phyloP scores from a whole-genome alignment of 1,140 invertebrate genomes.

The Plectrocnemia conspersa region DNA sequence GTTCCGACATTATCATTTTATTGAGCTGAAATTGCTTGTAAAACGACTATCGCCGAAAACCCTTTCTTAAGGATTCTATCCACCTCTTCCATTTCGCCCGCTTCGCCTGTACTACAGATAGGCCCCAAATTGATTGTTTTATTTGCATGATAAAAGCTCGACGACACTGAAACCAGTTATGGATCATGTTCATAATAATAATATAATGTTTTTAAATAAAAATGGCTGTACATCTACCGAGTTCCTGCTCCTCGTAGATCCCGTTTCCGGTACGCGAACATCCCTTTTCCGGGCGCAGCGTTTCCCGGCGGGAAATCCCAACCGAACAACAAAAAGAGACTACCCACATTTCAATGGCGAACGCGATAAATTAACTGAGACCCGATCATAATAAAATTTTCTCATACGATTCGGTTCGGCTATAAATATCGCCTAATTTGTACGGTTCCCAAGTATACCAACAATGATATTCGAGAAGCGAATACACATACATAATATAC shows the following conservation, averaged over 20 bases:
- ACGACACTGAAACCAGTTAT: not conserved
- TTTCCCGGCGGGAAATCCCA: conserved; percentile 16
- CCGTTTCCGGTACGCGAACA: conserved; percentile 11
- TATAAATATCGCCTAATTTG: no score
- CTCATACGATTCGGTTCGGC: no score
- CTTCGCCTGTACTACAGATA: not conserved
- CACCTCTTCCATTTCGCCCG: conserved; percentile 16
- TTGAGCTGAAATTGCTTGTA: conserved; percentile 37
- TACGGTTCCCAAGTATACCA: no score
- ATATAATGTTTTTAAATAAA: not conserved
- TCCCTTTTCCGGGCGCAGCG: conserved; percentile 18
- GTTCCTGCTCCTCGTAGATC: not conserved
- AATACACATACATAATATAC: no score
- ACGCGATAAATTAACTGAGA: no score
- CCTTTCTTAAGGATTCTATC: conserved; percentile 34
- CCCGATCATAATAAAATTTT: no score
- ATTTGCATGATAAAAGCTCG: conserved; percentile 8
- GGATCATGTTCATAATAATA: not conserved
- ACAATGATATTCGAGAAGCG: no score
- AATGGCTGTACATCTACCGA: not conserved
- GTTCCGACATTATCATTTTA: conserved; percentile 36
- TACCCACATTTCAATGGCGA: no score
- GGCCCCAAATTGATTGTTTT: conserved; percentile 18
- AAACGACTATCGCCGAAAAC: conserved; percentile 35
- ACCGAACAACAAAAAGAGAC: no score